Percentiles rank a stretch among this genome's conserved stretches.
phyloP scores from a whole-genome alignment of 1,140 invertebrate genomes.

The Temnothorax longispinosus region DNA sequence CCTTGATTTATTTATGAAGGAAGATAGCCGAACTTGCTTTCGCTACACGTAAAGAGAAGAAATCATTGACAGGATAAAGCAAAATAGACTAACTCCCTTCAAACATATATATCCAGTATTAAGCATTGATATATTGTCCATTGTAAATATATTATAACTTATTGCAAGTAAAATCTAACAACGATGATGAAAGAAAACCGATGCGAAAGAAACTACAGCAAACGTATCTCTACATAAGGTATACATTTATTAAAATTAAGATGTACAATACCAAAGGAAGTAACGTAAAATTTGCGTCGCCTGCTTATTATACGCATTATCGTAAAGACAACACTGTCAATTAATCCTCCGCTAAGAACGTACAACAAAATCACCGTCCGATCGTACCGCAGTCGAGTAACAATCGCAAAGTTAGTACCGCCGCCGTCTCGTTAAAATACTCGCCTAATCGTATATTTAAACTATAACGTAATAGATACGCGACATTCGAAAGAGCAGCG shows the following conservation, averaged over 20 bases:
- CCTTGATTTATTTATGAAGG: background rate
- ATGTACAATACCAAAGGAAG: background rate
- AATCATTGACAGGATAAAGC: background rate
- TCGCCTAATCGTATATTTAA: background rate
- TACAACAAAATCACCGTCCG: background rate
- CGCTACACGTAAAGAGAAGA: background rate
- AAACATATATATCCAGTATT: background rate
- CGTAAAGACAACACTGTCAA: background rate
- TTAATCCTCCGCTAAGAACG: background rate
- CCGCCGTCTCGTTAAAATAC: background rate
- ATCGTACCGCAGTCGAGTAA: background rate
- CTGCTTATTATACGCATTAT: background rate
- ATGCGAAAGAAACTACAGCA: background rate
- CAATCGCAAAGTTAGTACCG: background rate
- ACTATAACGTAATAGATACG: background rate
- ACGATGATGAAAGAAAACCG: background rate
- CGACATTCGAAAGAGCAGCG: background rate
- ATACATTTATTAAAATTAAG: background rate
- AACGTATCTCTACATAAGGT: background rate
- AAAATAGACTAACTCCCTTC: slow-evolving; percentile 33
- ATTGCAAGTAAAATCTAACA: background rate
- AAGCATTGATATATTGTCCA: background rate
- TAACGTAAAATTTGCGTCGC: background rate
- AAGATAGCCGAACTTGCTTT: background rate
- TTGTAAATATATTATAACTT: background rate